Percentiles rank a stretch among this genome's conserved stretches.
Conservation (phyloP, 2,888 invertebrate genomes). For the Drosophila antonietae region DNA sequence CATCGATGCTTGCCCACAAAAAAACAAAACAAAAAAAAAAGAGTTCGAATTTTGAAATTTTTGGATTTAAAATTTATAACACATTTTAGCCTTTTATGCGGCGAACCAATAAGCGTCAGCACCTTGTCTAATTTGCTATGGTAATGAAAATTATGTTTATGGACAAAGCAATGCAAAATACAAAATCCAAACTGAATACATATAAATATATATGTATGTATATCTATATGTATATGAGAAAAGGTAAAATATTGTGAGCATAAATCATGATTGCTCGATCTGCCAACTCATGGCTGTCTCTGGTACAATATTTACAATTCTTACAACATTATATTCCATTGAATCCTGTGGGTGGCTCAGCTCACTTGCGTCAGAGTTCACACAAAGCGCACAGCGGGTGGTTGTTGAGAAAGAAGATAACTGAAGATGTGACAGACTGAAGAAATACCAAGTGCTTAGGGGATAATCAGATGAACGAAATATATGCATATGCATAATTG, state of each 20-base stretch:
- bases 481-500: not conserved
- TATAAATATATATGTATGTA: too few relatives aligned
- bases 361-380: constrained; percentile 60
- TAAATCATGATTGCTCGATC: constrained; percentile 61
- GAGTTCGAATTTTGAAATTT: constrained; percentile 7
- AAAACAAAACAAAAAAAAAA: not conserved
- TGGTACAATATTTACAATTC: constrained; percentile 41
- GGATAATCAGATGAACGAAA: not conserved
- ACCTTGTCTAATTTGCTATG: constrained; percentile 81
- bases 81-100: constrained; percentile 52
- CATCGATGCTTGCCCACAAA: constrained; percentile 15
- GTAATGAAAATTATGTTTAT: constrained; percentile 75
- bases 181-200: not conserved
- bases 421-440: constrained; percentile 1
- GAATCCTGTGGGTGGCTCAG: constrained; percentile 74
- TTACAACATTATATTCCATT: constrained; percentile 38
- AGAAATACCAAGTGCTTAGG: not conserved
- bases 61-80: constrained; percentile 54
- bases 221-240: not conserved
- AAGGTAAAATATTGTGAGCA: constrained; percentile 41
- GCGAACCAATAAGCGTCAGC: constrained; percentile 75
- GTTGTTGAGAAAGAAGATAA: constrained; percentile 19
- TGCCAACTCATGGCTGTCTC: constrained; percentile 63
- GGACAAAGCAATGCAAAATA: constrained; percentile 63
- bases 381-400: constrained; percentile 66